These are phyloP conservation scores for Hemithea aestivaria DNA, from an alignment of 2,888 invertebrate genomes.

Conservation along the genomic window DNA sequence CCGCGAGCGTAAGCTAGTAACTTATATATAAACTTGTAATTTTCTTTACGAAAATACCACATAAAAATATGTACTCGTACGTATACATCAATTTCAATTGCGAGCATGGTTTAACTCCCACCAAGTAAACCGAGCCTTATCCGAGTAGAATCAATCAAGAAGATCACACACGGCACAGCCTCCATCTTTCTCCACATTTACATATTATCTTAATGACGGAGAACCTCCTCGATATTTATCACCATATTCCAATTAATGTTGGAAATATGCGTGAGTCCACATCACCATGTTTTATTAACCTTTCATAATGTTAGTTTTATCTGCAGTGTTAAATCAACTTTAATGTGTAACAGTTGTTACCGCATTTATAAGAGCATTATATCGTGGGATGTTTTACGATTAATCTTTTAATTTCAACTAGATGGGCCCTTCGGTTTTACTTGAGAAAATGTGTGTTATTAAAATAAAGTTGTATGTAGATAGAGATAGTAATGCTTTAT, in stretches of 20 bases:
- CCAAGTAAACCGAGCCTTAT: too few species aligned
- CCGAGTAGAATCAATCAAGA: slow-evolving; percentile 56
- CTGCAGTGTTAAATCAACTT: slow-evolving; percentile 51
- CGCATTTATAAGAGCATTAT: slow-evolving; percentile 35
- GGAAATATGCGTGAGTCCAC: slow-evolving; percentile 55
- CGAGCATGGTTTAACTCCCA: too few species aligned
- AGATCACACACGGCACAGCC: slow-evolving; percentile 42
- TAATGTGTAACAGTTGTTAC: slow-evolving; percentile 51
- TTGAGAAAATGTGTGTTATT: too few species aligned
- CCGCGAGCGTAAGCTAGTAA: too few species aligned
- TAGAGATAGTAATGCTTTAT: too few species aligned
- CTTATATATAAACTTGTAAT: too few species aligned
- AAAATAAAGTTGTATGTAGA: too few species aligned
- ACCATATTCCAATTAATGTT: slow-evolving; percentile 69
- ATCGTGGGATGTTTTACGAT: slow-evolving; percentile 25
- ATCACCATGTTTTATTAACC: slow-evolving; percentile 60
- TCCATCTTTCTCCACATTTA: slow-evolving; percentile 52
- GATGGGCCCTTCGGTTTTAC: too few species aligned
- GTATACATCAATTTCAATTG: too few species aligned
- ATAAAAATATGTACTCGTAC: too few species aligned
- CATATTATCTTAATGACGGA: slow-evolving; percentile 71
- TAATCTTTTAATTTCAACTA: background rate
- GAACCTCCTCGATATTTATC: slow-evolving; percentile 60
- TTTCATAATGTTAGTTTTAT: slow-evolving; percentile 60
- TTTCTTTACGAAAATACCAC: too few species aligned